Percentiles rank a stretch among this genome's conserved stretches.
phyloP scores from a whole-genome alignment of 2,888 invertebrate species.

The Chelonus formosanus region DNA sequence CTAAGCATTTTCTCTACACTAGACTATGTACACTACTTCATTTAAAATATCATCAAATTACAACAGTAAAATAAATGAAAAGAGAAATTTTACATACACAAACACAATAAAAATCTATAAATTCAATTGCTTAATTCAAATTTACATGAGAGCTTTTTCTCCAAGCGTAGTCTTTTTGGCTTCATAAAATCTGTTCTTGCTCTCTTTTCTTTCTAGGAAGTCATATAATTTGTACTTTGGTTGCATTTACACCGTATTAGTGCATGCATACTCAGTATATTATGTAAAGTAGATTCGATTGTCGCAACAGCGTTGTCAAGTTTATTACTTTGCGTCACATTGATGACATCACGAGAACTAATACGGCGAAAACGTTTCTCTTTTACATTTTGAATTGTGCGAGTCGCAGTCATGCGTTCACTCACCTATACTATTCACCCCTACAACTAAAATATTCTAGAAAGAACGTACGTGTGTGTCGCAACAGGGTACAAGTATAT shows the following conservation, averaged over 20 bases:
- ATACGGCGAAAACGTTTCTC: slow-evolving; percentile 6
- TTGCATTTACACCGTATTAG: neutral
- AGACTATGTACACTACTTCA: too few species aligned
- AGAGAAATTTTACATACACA: too few species aligned
- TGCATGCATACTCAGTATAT: slow-evolving; percentile 23
- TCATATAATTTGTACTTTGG: too few species aligned
- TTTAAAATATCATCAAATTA: too few species aligned
- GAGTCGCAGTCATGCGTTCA: slow-evolving; percentile 23
- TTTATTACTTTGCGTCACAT: slow-evolving; percentile 5
- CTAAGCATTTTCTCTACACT: too few species aligned
- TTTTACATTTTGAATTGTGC: neutral
- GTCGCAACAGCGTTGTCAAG: slow-evolving; percentile 16
- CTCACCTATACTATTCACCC: slow-evolving; percentile 6
- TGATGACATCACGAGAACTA: slow-evolving; percentile 1
- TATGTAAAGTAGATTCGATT: slow-evolving; percentile 44
- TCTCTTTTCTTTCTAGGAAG: too few species aligned
- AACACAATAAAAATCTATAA: too few species aligned
- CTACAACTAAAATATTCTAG: slow-evolving; percentile 20
- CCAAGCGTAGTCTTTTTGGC: too few species aligned
- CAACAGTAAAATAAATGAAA: too few species aligned
- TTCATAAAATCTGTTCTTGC: too few species aligned
- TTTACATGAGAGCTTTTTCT: too few species aligned
- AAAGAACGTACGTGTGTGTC: slow-evolving; percentile 26
- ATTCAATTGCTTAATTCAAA: too few species aligned
- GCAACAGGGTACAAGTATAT: slow-evolving; percentile 21